Evolutionary conservation across 2,888 invertebrate genomes (phyloP).

Genomic region (Cephus sareptanus): DNA sequence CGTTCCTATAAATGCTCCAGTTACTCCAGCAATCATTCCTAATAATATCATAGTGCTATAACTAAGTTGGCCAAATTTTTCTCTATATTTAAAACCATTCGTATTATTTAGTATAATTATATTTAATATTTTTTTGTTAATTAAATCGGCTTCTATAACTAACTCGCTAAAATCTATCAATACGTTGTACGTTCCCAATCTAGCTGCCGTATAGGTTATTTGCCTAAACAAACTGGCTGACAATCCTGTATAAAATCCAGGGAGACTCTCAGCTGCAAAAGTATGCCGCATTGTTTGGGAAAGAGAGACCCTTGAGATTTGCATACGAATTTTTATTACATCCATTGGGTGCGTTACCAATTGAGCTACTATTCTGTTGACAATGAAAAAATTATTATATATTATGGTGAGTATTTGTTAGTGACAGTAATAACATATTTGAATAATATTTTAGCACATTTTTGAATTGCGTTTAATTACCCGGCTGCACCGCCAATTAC

Average conservation of each 20-base stretch:
- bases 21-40: constrained; percentile 73
- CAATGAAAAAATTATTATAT: background rate
- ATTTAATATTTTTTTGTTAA: background rate
- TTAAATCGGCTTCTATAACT: background rate
- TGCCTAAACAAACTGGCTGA: constrained; percentile 70
- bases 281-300: constrained; percentile 64
- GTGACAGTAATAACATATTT: background rate
- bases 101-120: background rate
- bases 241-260: constrained; percentile 69
- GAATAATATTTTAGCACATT: background rate
- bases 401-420: background rate
- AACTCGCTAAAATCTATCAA: constrained; percentile 66
- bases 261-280: constrained; percentile 69
- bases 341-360: constrained; percentile 75
- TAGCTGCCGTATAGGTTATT: constrained; percentile 75
- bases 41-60: constrained; percentile 51
- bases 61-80: constrained; percentile 33
- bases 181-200: constrained; percentile 74
- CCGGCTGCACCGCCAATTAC: constrained; percentile 42
- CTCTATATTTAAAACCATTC: constrained; percentile 21
- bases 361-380: constrained; percentile 32
- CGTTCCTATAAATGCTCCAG: constrained; percentile 74
- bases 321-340: constrained; percentile 76
- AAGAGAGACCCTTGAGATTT: constrained; percentile 65
- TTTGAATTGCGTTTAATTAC: constrained; percentile 23